Evolutionary conservation across 30 jellyfish, hydroid and myxozoan genomes (phyloP).

Genomic region (Hydra vulgaris): DNA sequence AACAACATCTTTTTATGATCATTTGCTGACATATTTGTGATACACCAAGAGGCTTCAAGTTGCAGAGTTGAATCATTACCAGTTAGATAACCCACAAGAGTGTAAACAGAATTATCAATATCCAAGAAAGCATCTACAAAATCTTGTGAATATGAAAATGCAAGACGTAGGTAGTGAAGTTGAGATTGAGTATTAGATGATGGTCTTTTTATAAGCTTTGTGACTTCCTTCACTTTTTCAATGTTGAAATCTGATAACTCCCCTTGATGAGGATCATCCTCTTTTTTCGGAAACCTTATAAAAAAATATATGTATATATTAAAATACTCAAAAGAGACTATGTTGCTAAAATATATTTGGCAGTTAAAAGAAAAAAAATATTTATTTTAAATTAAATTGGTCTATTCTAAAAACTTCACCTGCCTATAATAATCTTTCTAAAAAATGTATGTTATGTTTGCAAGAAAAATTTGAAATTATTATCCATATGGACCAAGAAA

Average conservation of each 20-base stretch:
- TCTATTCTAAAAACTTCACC: too few species aligned
- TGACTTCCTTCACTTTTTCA: slow-evolving; percentile 29
- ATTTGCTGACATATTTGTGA: slow-evolving; percentile 54
- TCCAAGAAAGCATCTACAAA: slow-evolving; percentile 53
- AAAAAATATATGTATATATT: too few species aligned
- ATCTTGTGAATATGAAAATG: slow-evolving; percentile 24
- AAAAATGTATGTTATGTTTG: too few species aligned
- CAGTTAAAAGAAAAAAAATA: too few species aligned
- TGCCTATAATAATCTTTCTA: too few species aligned
- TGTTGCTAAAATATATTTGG: too few species aligned
- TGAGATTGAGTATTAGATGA: slow-evolving; percentile 27
- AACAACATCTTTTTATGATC: slow-evolving; percentile 28
- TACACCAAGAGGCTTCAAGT: slow-evolving; percentile 79
- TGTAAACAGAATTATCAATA: slow-evolving; percentile 42
- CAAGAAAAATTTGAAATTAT: too few species aligned
- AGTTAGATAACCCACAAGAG: slow-evolving; percentile 46
- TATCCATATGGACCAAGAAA: too few species aligned
- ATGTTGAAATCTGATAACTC: background rate
- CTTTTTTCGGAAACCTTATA: background rate
- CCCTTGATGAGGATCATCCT: background rate
- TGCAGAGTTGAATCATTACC: slow-evolving; percentile 74
- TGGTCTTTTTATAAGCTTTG: slow-evolving; percentile 20
- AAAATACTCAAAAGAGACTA: too few species aligned
- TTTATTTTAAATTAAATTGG: too few species aligned
- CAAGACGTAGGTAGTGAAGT: slow-evolving; percentile 29